These are phyloP conservation scores for Drosophila littoralis DNA, from an alignment of 1,140 invertebrate species.

Conservation along the genomic window DNA sequence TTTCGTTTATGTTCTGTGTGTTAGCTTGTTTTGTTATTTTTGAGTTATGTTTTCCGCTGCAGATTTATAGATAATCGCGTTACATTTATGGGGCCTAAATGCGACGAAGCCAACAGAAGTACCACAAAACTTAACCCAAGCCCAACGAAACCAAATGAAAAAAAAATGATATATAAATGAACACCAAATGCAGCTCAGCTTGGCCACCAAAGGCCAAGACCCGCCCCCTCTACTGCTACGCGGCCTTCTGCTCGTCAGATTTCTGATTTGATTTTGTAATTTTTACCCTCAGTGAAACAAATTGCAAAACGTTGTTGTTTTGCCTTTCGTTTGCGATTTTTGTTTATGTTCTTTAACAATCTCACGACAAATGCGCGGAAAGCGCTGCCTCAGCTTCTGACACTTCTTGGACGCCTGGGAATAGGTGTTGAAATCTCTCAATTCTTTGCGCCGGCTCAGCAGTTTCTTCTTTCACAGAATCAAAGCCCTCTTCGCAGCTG, in stretches of 20 bases:
- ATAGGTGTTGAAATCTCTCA: constrained; percentile 64
- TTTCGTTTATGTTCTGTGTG: constrained; percentile 68
- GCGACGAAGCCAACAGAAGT: constrained; percentile 31
- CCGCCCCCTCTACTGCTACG: too few relatives aligned
- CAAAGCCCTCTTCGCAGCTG: constrained; percentile 39
- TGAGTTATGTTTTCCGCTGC: constrained; percentile 81
- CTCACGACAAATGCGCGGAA: constrained; percentile 50
- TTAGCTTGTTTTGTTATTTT: constrained; percentile 63
- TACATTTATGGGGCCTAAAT: constrained; percentile 76
- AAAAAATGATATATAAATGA: neutral
- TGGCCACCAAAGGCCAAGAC: constrained; percentile 2
- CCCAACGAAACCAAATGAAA: constrained; percentile 21
- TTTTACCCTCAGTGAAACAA: constrained; percentile 15
- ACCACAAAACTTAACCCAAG: neutral
- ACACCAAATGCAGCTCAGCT: constrained; percentile 23
- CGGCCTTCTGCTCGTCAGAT: too few relatives aligned
- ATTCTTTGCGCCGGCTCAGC: constrained; percentile 53
- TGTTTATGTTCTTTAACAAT: constrained; percentile 42
- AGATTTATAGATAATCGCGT: constrained; percentile 77
- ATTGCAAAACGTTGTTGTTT: constrained; percentile 52
- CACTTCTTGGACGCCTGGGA: constrained; percentile 35
- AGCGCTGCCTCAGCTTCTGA: constrained; percentile 55
- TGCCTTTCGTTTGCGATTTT: constrained; percentile 21
- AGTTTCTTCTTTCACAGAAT: constrained; percentile 69
- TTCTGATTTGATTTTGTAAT: neutral